Conservation (phyloP, 2,888 invertebrate species). For the Bombylius major region DNA sequence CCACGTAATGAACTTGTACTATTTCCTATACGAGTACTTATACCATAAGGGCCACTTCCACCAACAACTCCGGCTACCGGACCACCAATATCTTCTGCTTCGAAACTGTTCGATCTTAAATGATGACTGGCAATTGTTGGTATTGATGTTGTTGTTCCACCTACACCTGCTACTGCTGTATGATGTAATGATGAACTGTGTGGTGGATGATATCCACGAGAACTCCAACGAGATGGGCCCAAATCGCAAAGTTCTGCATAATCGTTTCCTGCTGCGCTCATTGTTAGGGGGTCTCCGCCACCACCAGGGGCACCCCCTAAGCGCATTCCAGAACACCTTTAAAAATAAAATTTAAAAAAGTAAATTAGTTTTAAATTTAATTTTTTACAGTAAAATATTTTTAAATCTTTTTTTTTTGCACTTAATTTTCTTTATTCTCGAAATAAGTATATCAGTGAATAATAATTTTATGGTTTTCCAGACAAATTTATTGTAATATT, state of each 20-base stretch:
- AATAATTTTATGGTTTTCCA: no score
- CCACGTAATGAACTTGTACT: slow-evolving; percentile 40
- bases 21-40: slow-evolving; percentile 30
- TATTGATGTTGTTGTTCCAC: neutral
- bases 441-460: no score
- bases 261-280: slow-evolving; percentile 39
- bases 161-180: slow-evolving; percentile 18
- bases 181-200: slow-evolving; percentile 24
- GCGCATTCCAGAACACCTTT: slow-evolving; percentile 21
- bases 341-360: slow-evolving; percentile 2
- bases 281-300: slow-evolving; percentile 33
- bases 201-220: slow-evolving; percentile 33
- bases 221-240: slow-evolving; percentile 38
- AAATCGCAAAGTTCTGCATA: slow-evolving; percentile 39
- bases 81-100: slow-evolving; percentile 35
- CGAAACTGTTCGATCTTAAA: slow-evolving; percentile 33
- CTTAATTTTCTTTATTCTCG: no score
- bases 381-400: no score
- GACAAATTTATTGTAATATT: no score
- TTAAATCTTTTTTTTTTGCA: no score
- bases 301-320: slow-evolving; percentile 22
- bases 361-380: neutral
- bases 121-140: slow-evolving; percentile 10
- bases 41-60: slow-evolving; percentile 24
- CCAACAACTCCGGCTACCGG: slow-evolving; percentile 26